A percentile compares a stretch with the other conserved stretches of the same genome.
These are phyloP conservation scores for Caenorhabditis uteleia DNA, from an alignment of 2,888 invertebrate species.

Conservation along the genomic window DNA sequence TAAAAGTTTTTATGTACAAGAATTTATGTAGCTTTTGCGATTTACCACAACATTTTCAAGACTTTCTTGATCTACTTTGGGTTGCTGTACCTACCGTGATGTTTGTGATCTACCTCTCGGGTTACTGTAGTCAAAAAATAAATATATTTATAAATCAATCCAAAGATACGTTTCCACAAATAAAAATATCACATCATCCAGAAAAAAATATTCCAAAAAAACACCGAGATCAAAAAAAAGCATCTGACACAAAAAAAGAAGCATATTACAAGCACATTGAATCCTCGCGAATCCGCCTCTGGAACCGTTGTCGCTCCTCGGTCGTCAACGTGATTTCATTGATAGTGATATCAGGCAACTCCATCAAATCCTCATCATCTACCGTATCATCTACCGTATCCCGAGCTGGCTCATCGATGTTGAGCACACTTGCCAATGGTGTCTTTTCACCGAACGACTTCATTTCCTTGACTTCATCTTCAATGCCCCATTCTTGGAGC, in stretches of 20 bases:
- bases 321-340: slow-evolving; percentile 38
- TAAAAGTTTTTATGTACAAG: too few species aligned
- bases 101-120: too few species aligned
- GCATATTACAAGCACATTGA: slow-evolving; percentile 35
- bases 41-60: too few species aligned
- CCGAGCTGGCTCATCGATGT: slow-evolving; percentile 8
- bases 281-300: slow-evolving; percentile 34
- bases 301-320: slow-evolving; percentile 29
- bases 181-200: too few species aligned
- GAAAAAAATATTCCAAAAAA: too few species aligned
- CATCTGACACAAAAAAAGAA: neutral
- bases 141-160: too few species aligned
- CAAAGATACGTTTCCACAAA: too few species aligned
- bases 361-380: slow-evolving; percentile 23
- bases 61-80: too few species aligned
- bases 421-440: slow-evolving; percentile 21
- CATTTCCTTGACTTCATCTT: slow-evolving; percentile 27
- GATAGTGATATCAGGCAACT: slow-evolving; percentile 23
- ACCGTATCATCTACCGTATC: slow-evolving; percentile 1
- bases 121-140: too few species aligned
- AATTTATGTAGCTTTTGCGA: too few species aligned
- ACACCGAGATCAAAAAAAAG: neutral
- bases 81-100: too few species aligned
- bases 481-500: slow-evolving; percentile 46
- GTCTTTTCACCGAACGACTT: slow-evolving; percentile 24